phyloP scores from a whole-genome alignment of 2,888 invertebrate genomes.

The Phrixothrix hirtus region DNA sequence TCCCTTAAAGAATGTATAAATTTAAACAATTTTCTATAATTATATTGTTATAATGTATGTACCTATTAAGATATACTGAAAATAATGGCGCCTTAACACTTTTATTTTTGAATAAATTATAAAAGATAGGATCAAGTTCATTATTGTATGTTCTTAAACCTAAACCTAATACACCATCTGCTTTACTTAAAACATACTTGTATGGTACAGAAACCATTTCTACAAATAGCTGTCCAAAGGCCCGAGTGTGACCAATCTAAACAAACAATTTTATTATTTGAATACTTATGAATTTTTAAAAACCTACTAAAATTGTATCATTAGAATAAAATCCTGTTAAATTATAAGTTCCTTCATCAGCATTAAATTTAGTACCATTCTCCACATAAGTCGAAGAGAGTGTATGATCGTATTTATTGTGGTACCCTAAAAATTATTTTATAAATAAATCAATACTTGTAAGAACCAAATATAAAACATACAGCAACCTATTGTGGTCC shows the following conservation, averaged over 20 bases:
- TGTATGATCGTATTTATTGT: slow-evolving; percentile 68
- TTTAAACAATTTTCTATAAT: too few relatives aligned
- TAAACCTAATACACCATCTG: slow-evolving; percentile 74
- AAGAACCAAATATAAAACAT: slow-evolving; percentile 41
- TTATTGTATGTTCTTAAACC: slow-evolving; percentile 61
- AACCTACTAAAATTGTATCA: slow-evolving; percentile 65
- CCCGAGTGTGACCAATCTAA: slow-evolving; percentile 61
- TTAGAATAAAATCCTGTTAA: slow-evolving; percentile 69
- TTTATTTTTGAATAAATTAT: slow-evolving; percentile 64
- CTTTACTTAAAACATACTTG: slow-evolving; percentile 67
- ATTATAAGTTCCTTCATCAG: slow-evolving; percentile 62
- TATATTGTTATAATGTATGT: too few relatives aligned
- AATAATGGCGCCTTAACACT: slow-evolving; percentile 61
- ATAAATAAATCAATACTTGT: slow-evolving; percentile 12
- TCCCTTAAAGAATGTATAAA: slow-evolving; percentile 63
- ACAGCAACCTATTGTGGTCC: slow-evolving; percentile 56
- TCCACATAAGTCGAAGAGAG: slow-evolving; percentile 66
- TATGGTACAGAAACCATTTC: slow-evolving; percentile 70
- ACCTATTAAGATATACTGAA: slow-evolving; percentile 73
- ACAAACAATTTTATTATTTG: slow-evolving; percentile 17
- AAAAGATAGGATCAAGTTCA: slow-evolving; percentile 66
- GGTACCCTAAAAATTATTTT: slow-evolving; percentile 62
- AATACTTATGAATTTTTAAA: not conserved
- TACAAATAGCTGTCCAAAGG: slow-evolving; percentile 69
- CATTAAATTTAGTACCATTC: slow-evolving; percentile 63